Base-by-base conservation (phyloP, 2,888 invertebrate species). In the Xiphydria camelus region DNA sequence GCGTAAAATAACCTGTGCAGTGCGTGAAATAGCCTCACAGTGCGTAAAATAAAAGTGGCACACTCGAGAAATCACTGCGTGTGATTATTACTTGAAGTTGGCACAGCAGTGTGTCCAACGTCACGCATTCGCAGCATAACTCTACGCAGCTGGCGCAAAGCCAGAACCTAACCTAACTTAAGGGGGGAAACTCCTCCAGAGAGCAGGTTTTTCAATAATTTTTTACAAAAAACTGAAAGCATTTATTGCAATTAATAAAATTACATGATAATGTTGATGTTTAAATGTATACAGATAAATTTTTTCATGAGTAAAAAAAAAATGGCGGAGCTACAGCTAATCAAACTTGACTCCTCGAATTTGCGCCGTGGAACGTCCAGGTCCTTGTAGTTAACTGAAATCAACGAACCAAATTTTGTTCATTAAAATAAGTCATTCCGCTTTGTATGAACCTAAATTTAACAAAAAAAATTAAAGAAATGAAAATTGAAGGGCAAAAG, bases 321-420 rank as follows among this genome's bases (percentile, higher is more conserved):
- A 31, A 31, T 31, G 31, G 31, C n/a, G 31, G 31, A 6, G 31
- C 31, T 14, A n/a, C n/a, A 31, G 31, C 31, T 31, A 10, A 6
- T 31, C 10, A 10, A 31, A 31, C 31, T 31, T 31, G 10, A 10
- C 31, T 4, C 31, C 31, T 31, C 4, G 5, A n/a, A n/a, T 31
- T 31, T 31, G 31, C 5, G 31, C 31, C 31, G 31, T 6, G 14
- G 10, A 12, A 12, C 14, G 31, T 10, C 10, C 10, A 31, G 31
- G 31, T 31, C 31, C 31, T n/a, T 31, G 14, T n/a, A 31, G 14
- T 31, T 14, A n/a, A 31, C 4, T 31, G 10, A 31, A 31, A 31
- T 31, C 31, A 31, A 31, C 6, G 10, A 31, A 31, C 22, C 22
- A 22, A 22, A 22, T 6, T 22, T 22, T 22, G 5, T 31, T 31